These are phyloP conservation scores for Apis dorsata DNA, from an alignment of 1,140 invertebrate genomes.

Conservation along the genomic window DNA sequence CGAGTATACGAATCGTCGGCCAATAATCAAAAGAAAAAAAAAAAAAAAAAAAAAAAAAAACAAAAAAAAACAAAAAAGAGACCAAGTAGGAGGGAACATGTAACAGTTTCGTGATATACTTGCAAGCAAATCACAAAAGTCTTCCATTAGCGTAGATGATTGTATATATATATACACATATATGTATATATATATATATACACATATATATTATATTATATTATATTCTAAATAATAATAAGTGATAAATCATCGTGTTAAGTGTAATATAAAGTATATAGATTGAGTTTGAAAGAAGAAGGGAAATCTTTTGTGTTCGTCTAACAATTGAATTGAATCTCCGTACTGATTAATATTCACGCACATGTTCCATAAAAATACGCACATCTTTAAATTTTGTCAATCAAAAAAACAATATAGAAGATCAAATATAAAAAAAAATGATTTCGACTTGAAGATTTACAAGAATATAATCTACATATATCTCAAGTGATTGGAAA, in stretches of 20 bases:
- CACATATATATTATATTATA: not conserved
- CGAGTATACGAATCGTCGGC: slow-evolving; percentile 34
- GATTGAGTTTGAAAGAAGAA: not conserved
- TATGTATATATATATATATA: not conserved
- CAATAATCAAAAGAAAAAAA: slow-evolving; percentile 3
- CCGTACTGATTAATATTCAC: not conserved
- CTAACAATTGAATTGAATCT: not conserved
- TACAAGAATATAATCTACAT: slow-evolving; percentile 3
- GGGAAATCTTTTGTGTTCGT: not conserved
- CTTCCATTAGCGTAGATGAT: slow-evolving; percentile 70
- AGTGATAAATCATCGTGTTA: slow-evolving; percentile 45
- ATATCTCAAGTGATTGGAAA: not conserved
- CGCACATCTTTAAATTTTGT: not conserved
- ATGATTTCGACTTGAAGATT: not conserved
- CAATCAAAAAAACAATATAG: not conserved
- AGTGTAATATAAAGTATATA: slow-evolving; percentile 38
- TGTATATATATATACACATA: not conserved
- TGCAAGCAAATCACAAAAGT: slow-evolving; percentile 76
- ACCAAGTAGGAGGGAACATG: slow-evolving; percentile 43
- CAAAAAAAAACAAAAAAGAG: not conserved
- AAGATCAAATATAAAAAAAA: not conserved
- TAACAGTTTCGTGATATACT: slow-evolving; percentile 54
- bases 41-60: no score
- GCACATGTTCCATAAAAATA: not conserved
- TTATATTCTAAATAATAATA: slow-evolving; percentile 46